A percentile compares a stretch with the other conserved stretches of the same genome.
phyloP scores from a whole-genome alignment of 1,140 invertebrate genomes.

The Elymnias hypermnestra region DNA sequence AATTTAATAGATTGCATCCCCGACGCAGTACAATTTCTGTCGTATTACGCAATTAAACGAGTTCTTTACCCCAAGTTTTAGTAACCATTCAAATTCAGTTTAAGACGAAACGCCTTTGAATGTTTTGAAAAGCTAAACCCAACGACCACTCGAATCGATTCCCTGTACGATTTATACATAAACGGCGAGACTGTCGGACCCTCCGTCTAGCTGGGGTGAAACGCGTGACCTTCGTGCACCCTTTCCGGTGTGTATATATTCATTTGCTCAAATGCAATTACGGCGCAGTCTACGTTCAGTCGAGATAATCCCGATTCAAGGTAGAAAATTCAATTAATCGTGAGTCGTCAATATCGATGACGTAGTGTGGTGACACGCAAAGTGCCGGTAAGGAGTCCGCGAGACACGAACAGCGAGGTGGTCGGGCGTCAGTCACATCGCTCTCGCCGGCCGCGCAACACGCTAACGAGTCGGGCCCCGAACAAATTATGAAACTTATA shows the following conservation, averaged over 20 bases:
- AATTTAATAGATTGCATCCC: too few species aligned
- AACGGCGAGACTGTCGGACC: slow-evolving; percentile 36
- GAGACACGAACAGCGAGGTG: slow-evolving; percentile 28
- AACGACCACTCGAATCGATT: slow-evolving; percentile 35
- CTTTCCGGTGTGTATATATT: slow-evolving; percentile 26
- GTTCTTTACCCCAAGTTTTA: neutral
- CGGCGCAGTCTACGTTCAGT: neutral
- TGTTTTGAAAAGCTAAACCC: slow-evolving; percentile 6
- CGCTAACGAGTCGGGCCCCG: slow-evolving; percentile 26
- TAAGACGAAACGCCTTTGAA: slow-evolving; percentile 1
- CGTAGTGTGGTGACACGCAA: slow-evolving; percentile 41
- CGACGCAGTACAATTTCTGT: too few species aligned
- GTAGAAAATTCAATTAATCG: slow-evolving; percentile 21
- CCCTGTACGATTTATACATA: slow-evolving; percentile 27
- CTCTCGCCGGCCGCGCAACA: slow-evolving; percentile 45
- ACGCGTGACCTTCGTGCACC: slow-evolving; percentile 53
- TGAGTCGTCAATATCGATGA: slow-evolving; percentile 24
- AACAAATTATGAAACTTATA: slow-evolving; percentile 42
- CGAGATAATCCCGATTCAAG: slow-evolving; percentile 18
- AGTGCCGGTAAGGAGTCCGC: slow-evolving; percentile 22
- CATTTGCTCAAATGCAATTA: slow-evolving; percentile 10
- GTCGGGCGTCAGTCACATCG: slow-evolving; percentile 46
- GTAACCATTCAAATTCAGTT: neutral
- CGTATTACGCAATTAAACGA: too few species aligned
- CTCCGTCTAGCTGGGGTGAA: slow-evolving; percentile 55